phyloP scores from a whole-genome alignment of 2,888 invertebrate genomes.

The Oscheius sp. region DNA sequence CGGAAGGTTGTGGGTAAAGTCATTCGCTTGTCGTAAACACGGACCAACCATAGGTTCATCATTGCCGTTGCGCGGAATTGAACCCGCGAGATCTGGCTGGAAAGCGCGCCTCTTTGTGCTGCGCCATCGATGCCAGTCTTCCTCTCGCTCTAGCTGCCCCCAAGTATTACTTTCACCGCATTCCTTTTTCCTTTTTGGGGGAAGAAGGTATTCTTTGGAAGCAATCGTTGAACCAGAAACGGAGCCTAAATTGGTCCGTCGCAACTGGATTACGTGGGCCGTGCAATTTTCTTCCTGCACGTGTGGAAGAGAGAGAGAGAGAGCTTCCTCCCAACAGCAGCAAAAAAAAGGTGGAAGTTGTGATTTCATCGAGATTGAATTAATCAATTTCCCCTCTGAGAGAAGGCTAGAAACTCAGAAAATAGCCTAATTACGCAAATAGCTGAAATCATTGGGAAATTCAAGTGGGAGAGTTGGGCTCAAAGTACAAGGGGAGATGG shows the following conservation, averaged over 20 bases:
- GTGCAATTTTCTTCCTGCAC: no score
- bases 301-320: neutral
- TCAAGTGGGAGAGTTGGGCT: no score
- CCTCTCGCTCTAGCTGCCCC: neutral
- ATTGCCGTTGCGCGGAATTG: conserved; percentile 23
- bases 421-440: no score
- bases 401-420: no score
- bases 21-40: conserved; percentile 26
- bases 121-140: neutral
- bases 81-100: neutral
- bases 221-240: no score
- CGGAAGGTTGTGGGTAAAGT: conserved; percentile 11
- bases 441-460: no score
- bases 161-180: neutral
- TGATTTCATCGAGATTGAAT: no score
- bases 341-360: no score
- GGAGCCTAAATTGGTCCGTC: neutral
- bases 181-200: neutral
- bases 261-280: conserved; percentile 14
- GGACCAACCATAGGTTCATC: conserved; percentile 14
- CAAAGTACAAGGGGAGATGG: no score
- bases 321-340: no score
- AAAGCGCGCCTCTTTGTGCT: neutral
- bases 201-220: neutral
- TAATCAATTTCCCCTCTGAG: no score